Base-by-base conservation (phyloP, 2,797 vertebrate genomes). In the Sebastes elongatus region DNA sequence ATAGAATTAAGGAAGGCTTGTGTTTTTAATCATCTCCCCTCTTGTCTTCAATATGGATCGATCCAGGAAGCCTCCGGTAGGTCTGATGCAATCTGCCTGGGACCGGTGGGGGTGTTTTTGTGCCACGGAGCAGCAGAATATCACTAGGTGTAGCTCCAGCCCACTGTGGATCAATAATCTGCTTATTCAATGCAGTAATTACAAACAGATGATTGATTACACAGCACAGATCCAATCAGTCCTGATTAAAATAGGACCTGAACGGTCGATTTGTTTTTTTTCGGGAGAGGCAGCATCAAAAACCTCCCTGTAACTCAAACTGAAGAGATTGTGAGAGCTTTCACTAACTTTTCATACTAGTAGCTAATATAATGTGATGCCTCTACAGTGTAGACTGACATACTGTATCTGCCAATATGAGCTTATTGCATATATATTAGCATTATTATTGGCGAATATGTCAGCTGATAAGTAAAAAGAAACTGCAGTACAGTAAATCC, bases 161-260 rank as follows among this genome's bases (percentile, higher is more conserved):
- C 82, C 80, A 74, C 68, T n/a, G 64, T 27, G 42, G 80, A 91
- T 94, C 91, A 86, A 93, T 94, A 86, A 89, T 81, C 76, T 86
- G 85, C 86, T 89, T 89, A 91, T 92, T 93, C 85, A 81, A 87
- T 81, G 78, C 89, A 88, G 92, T 93, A 93, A 94, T 94, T 93
- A 93, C 87, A 91, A 86, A 90, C 78, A 82, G 68, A 49, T 82
- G 87, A 94, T 90, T 87, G 90, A 92, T 92, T 82, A 81, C 72
- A 80, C 57, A 28, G 63, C 75, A 84, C 67, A 76, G 77, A 91
- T 89, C 88, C 84, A 85, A 89, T 89, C 83, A 77, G 78, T 83
- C 71, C 76, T 28, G 76, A 90, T 93, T 90, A 85, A 92, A 91
- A 90, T 20, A 77, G 71, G 70, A 80, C 83, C 84, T 30, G 65